Evolutionary conservation across 2,888 invertebrate genomes (phyloP).

Genomic region (Lasius platythorax): DNA sequence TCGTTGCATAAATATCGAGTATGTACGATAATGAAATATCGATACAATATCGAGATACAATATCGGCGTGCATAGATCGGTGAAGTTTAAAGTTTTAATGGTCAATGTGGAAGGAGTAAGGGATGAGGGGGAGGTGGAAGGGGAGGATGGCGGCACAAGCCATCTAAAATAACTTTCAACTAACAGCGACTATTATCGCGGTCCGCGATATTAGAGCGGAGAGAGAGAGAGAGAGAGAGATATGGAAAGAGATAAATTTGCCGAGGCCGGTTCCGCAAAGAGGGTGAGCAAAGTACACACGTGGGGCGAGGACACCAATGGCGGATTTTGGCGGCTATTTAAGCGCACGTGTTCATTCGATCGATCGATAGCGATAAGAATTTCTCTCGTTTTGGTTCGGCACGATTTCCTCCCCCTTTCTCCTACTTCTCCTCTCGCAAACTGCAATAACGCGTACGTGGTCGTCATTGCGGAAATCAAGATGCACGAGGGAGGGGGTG

Average conservation of each 20-base stretch:
- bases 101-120: not conserved
- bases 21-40: constrained; percentile 7
- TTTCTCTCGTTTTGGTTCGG: constrained; percentile 4
- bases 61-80: constrained; percentile 9
- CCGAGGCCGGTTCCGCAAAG: not conserved
- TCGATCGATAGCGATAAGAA: constrained; percentile 35
- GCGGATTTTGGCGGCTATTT: constrained; percentile 16
- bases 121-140: not conserved
- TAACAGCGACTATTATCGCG: constrained; percentile 1
- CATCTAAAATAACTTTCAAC: not conserved
- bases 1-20: not conserved
- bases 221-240: not conserved
- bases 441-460: constrained; percentile 38
- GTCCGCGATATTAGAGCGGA: constrained; percentile 9
- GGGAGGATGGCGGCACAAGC: not conserved
- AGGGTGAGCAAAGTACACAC: not conserved
- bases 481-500: constrained; percentile 21
- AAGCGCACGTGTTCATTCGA: not conserved
- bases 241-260: not conserved
- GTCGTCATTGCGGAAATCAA: constrained; percentile 36
- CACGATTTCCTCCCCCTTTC: not conserved
- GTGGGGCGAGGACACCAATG: not conserved
- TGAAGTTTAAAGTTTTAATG: constrained; percentile 38
- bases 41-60: not conserved
- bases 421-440: not conserved